Percentiles rank a stretch among this genome's conserved stretches.
Evolutionary conservation across 2,113 vertebrate species (phyloP).

Genomic region (Colius striatus): DNA sequence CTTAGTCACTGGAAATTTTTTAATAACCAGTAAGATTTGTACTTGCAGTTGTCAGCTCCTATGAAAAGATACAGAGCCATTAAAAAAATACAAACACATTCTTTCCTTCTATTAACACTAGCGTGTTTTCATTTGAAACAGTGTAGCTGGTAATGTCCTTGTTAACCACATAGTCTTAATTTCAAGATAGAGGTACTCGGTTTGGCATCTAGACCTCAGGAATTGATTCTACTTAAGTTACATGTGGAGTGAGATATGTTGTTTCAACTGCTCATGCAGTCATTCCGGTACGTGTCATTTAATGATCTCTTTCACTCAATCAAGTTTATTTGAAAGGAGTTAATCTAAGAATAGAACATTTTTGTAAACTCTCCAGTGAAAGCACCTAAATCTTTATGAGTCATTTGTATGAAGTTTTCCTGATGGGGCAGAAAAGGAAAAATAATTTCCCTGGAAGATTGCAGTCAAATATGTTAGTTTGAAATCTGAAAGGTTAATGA

Average conservation of each 20-base stretch:
- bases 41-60: background rate
- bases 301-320: background rate
- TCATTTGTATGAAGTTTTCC: background rate
- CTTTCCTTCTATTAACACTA: background rate
- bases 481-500: slow-evolving; percentile 52
- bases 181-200: background rate
- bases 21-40: background rate
- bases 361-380: background rate
- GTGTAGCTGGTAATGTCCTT: background rate
- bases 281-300: background rate
- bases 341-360: background rate
- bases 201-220: background rate
- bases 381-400: background rate
- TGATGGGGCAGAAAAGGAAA: background rate
- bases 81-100: background rate
- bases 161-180: background rate
- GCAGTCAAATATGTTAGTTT: slow-evolving; percentile 1
- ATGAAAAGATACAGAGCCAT: background rate
- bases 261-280: background rate
- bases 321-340: background rate
- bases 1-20: background rate
- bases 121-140: background rate
- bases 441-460: background rate
- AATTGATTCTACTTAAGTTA: background rate
- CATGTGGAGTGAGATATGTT: background rate